phyloP scores from a whole-genome alignment of 2,113 vertebrate species.

The Todiramphus saurophagus region DNA sequence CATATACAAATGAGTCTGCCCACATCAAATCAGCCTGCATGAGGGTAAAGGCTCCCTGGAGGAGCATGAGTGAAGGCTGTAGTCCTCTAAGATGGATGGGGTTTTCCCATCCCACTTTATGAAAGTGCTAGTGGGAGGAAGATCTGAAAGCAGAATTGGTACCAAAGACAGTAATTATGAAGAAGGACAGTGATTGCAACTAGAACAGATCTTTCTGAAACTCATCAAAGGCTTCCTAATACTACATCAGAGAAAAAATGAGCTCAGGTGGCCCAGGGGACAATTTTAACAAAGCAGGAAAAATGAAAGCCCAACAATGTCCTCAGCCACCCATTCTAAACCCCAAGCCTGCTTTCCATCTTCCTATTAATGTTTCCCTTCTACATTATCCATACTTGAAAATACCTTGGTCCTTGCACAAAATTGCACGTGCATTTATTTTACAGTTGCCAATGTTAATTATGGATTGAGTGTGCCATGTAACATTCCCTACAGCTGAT shows the following conservation, averaged over 20 bases:
- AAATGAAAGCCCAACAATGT: neutral
- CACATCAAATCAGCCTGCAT: neutral
- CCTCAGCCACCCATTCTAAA: neutral
- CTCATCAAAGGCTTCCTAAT: neutral
- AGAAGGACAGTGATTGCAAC: neutral
- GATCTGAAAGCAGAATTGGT: neutral
- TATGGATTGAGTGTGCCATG: neutral
- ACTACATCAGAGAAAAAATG: neutral
- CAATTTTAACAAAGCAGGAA: neutral
- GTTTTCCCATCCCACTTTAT: neutral
- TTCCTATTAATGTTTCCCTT: neutral
- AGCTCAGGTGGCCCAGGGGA: neutral
- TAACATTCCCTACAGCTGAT: neutral
- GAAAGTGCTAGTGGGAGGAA: neutral
- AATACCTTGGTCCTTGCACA: neutral
- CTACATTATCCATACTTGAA: neutral
- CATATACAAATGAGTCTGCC: accelerated
- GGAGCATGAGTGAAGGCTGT: neutral
- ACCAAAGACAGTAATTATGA: neutral
- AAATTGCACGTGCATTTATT: neutral
- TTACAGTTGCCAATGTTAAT: neutral
- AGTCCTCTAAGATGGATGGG: neutral
- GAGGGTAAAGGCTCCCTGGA: neutral
- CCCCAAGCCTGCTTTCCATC: neutral
- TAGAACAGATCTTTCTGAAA: neutral